A percentile compares a stretch with the other conserved stretches of the same genome.
Evolutionary conservation across 1,140 invertebrate species (phyloP).

Genomic region (Zaprionus davidi): DNA sequence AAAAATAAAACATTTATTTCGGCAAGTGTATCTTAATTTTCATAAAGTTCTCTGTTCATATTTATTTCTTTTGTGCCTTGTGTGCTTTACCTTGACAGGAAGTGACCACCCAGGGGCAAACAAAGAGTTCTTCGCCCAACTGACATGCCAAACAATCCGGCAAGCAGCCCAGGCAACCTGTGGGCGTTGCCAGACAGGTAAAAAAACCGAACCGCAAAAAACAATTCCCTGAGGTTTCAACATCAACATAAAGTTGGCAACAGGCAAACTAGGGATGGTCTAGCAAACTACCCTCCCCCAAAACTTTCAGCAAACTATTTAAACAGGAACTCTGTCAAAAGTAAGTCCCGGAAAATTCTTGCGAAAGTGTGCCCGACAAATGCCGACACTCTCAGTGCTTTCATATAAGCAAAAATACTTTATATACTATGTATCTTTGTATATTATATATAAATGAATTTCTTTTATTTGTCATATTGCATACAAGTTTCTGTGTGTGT

Average conservation of each 20-base stretch:
- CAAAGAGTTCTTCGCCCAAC: constrained; percentile 15
- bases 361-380: background rate
- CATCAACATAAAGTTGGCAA: constrained; percentile 11
- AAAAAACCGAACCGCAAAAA: constrained; percentile 6
- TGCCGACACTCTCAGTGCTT: constrained; percentile 6
- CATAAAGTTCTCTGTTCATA: constrained; percentile 8
- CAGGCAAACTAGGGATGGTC: constrained; percentile 29
- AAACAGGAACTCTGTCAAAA: constrained; percentile 11
- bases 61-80: constrained; percentile 12
- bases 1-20: background rate
- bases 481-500: constrained; percentile 24
- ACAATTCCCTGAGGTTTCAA: background rate
- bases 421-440: constrained; percentile 19
- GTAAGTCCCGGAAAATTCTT: constrained; percentile 5
- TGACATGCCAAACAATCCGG: background rate
- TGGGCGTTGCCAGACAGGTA: constrained; percentile 29
- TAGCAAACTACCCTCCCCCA: background rate
- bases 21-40: constrained; percentile 3
- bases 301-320: constrained; percentile 10
- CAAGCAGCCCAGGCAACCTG: constrained; percentile 10
- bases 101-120: constrained; percentile 13
- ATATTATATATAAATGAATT: constrained; percentile 10
- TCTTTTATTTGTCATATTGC: constrained; percentile 14
- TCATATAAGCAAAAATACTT: constrained; percentile 20
- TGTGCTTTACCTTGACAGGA: background rate